Percentiles rank a stretch among this genome's conserved stretches.
Conservation (phyloP, 2,888 invertebrate genomes). For the Mechanitis mazaeus region DNA sequence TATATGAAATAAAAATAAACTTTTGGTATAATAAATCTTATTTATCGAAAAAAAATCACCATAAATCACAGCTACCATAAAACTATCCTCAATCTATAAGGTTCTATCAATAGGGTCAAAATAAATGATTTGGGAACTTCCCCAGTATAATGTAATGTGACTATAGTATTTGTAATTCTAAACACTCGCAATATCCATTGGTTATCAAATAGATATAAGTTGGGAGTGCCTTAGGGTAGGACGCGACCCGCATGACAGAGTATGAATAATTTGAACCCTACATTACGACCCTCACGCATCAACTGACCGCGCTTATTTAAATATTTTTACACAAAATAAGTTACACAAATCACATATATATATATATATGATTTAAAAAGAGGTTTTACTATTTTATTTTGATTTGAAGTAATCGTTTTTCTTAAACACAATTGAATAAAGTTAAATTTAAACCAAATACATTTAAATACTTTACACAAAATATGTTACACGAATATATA, state of each 20-base stretch:
- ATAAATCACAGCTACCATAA: neutral
- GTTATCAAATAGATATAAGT: slow-evolving; percentile 29
- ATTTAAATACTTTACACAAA: slow-evolving; percentile 1
- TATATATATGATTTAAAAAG: neutral
- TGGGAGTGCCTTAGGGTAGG: slow-evolving; percentile 23
- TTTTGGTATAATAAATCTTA: too few species aligned
- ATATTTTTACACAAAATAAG: neutral
- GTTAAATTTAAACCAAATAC: too few species aligned
- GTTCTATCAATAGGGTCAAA: slow-evolving; percentile 13
- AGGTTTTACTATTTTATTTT: too few species aligned
- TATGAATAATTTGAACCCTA: slow-evolving; percentile 65
- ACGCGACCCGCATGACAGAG: slow-evolving; percentile 37
- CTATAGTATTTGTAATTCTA: slow-evolving; percentile 43
- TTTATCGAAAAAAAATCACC: neutral
- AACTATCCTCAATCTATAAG: slow-evolving; percentile 3
- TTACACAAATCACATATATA: neutral
- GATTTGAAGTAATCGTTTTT: too few species aligned
- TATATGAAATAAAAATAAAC: too few species aligned
- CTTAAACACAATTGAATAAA: too few species aligned
- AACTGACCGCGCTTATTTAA: slow-evolving; percentile 3
- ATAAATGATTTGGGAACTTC: slow-evolving; percentile 12
- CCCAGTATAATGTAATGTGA: slow-evolving; percentile 27
- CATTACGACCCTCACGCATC: slow-evolving; percentile 36
- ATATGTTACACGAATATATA: neutral
- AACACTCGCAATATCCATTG: slow-evolving; percentile 39